Percentiles rank a stretch among this genome's conserved stretches.
Conservation (phyloP, 2,113 vertebrate species). For the Sorex fumeus region DNA sequence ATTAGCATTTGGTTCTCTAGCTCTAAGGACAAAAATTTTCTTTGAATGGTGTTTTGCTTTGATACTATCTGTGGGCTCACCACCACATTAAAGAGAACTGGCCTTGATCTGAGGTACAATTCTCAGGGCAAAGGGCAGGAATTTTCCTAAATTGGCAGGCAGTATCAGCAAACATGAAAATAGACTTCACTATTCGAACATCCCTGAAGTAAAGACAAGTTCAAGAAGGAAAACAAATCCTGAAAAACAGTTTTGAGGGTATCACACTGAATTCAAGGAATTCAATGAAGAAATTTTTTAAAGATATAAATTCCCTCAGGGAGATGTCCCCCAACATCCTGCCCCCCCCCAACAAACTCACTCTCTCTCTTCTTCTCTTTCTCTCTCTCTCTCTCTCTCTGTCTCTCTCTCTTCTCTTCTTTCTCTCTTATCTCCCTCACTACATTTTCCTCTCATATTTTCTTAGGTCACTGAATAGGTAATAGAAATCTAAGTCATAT, state of each 20-base stretch:
- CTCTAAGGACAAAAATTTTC: not conserved
- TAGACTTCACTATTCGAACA: not conserved
- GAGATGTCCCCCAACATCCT: not conserved
- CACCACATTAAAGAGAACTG: not conserved
- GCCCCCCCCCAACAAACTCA: not conserved
- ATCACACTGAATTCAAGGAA: constrained; percentile 52
- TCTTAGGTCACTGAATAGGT: constrained; percentile 17
- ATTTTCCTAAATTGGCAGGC: constrained; percentile 32
- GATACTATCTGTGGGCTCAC: not conserved
- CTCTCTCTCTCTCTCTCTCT: not conserved
- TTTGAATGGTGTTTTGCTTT: not conserved
- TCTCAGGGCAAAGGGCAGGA: constrained; percentile 8
- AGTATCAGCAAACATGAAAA: constrained; percentile 36
- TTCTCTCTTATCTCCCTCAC: not conserved
- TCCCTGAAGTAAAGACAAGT: not conserved
- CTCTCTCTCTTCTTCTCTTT: too few species aligned
- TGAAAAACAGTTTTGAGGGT: not conserved
- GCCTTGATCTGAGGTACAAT: constrained; percentile 44
- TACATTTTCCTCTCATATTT: not conserved
- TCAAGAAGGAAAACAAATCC: constrained; percentile 48
- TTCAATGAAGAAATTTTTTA: constrained; percentile 30
- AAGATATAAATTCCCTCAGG: not conserved
- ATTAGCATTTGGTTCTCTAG: not conserved
- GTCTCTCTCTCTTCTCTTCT: too few species aligned
- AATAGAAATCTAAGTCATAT: not conserved